phyloP scores from a whole-genome alignment of 92 coral and sea anemone species.

The Epizoanthus ramosus region DNA sequence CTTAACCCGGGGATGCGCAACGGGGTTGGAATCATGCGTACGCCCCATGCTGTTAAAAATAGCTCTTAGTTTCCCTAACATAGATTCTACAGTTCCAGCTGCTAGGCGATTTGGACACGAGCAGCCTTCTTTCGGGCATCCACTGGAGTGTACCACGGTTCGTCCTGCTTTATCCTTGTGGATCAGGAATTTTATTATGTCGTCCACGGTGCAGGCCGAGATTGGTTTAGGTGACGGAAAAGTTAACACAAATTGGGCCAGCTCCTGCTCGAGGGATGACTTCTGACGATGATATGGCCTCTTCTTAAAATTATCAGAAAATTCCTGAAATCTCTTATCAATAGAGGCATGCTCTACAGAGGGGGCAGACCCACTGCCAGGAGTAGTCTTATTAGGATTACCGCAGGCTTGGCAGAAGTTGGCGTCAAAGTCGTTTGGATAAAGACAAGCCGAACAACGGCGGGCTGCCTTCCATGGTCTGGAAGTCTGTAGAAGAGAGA shows the following conservation, averaged over 20 bases:
- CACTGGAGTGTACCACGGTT: constrained; percentile 2
- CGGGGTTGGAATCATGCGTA: constrained; percentile 15
- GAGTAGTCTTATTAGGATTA: too few relatives aligned
- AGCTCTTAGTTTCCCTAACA: constrained; percentile 14
- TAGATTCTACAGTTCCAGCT: constrained; percentile 38
- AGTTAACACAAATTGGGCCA: constrained; percentile 35
- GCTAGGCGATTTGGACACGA: constrained; percentile 32
- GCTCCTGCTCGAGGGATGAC: constrained; percentile 38
- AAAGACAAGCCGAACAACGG: constrained; percentile 49
- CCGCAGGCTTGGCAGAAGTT: constrained; percentile 51
- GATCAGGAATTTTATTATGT: constrained; percentile 56
- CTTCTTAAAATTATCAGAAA: too few relatives aligned
- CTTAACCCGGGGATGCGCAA: constrained; percentile 37
- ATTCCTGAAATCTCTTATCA: too few relatives aligned
- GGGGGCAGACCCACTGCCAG: too few relatives aligned
- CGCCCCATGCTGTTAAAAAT: constrained; percentile 18
- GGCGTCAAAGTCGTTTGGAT: constrained; percentile 52
- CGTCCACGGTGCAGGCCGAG: constrained; percentile 54
- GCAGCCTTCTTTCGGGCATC: not conserved
- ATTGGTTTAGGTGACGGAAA: constrained; percentile 35
- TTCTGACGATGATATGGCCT: constrained; percentile 59
- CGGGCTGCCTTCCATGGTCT: constrained; percentile 49
- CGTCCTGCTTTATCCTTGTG: constrained; percentile 33
- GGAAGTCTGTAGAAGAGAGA: constrained; percentile 19
- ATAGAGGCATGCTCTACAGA: too few relatives aligned